Base-by-base conservation (phyloP, 2,888 invertebrate genomes). In the Chymomyza procnemis region DNA sequence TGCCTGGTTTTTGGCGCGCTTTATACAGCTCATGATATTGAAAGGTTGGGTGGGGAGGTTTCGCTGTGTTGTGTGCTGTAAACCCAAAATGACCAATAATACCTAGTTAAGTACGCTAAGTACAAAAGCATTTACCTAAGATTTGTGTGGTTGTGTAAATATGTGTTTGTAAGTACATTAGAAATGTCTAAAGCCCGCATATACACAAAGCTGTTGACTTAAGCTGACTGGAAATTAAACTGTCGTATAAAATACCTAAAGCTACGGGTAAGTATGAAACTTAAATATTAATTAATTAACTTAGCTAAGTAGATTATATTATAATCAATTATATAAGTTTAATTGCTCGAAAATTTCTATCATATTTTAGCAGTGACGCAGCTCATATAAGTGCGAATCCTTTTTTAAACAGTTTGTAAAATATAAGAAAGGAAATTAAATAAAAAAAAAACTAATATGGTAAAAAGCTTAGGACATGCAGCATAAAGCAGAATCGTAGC, bases 71-170 rank as follows among this genome's bases (percentile, higher is more conserved):
- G 4, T n/a, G 59, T 60, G n/a, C 48, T 48, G 64, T 81, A 86
- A 79, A 84, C 69, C 16, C n/a, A 70, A 61, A 78, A 80, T 72
- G 77, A 82, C 69, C 76, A 67, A 74, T 82, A 85, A 85, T 73
- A 67, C 76, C 73, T 74, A 66, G 67, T 68, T 72, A 72, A 68
- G 71, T 66, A 72, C 85, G 74, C 63, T 87, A 83, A 83, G 75
- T 85, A 82, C 81, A 78, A 64, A 80, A 82, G 87, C 83, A 74
- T 80, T 88, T 88, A 69, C 46, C 84, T 74, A 83, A 87, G n/a
- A 79, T 85, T 79, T 41, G 54, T 71, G 57, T 71, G 60, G 64
- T 21, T 70, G 47, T 59, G 48, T 66, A 48, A 48, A 59, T 12
- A 16, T 14, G 5, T 14, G 34, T 34, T 59, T 12, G 21, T 21